phyloP scores from a whole-genome alignment of 2,888 invertebrate species.

The Cabera pusaria region DNA sequence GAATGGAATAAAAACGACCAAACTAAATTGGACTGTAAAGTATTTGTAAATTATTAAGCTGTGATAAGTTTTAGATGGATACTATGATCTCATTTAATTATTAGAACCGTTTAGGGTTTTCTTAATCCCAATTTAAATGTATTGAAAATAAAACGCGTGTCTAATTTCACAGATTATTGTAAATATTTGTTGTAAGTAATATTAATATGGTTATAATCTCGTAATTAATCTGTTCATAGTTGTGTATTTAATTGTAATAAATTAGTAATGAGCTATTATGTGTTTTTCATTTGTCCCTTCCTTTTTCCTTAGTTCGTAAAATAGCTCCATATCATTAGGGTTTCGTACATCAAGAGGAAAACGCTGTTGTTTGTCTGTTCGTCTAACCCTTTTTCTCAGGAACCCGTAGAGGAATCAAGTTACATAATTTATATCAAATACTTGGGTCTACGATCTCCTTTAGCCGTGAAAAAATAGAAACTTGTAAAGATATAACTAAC shows the following conservation, averaged over 20 bases:
- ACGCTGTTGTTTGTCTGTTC: too few relatives aligned
- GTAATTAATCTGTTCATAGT: constrained; percentile 57
- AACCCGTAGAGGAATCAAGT: too few relatives aligned
- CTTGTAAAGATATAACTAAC: too few relatives aligned
- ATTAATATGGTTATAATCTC: constrained; percentile 26
- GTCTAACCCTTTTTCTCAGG: too few relatives aligned
- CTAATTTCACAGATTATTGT: constrained; percentile 38
- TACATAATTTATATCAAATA: too few relatives aligned
- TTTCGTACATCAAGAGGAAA: too few relatives aligned
- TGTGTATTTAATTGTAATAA: constrained; percentile 50
- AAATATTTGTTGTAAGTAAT: constrained; percentile 37
- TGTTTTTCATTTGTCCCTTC: not conserved
- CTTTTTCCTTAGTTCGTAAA: too few relatives aligned
- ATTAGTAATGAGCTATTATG: constrained; percentile 36
- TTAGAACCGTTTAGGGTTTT: constrained; percentile 19
- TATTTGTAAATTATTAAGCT: constrained; percentile 72
- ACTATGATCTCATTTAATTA: constrained; percentile 32
- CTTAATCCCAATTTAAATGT: constrained; percentile 22
- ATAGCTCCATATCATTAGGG: too few relatives aligned
- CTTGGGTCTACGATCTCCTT: too few relatives aligned
- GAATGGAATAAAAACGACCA: constrained; percentile 53
- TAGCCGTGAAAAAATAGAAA: too few relatives aligned
- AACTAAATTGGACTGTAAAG: constrained; percentile 55
- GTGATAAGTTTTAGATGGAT: constrained; percentile 66
- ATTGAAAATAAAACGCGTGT: constrained; percentile 25